Evolutionary conservation across 2,888 invertebrate species (phyloP).

Genomic region (Sinohyriopsis cumingii): DNA sequence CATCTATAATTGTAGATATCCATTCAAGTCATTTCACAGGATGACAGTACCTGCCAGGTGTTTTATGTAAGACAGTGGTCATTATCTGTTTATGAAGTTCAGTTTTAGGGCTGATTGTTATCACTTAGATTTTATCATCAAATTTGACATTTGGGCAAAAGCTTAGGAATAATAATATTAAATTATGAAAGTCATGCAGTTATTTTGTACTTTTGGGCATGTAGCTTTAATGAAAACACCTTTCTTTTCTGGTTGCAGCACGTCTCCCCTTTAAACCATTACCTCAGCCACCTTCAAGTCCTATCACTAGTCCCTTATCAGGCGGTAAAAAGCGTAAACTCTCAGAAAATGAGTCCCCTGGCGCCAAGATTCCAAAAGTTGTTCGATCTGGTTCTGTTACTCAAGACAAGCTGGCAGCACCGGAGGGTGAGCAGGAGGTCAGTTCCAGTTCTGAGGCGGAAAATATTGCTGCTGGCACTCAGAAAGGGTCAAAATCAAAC

Average conservation of each 20-base stretch:
- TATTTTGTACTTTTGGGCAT: too few species aligned
- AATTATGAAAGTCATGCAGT: background rate
- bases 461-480: conserved; percentile 11
- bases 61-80: too few species aligned
- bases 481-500: conserved; percentile 38
- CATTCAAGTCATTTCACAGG: too few species aligned
- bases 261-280: conserved; percentile 47
- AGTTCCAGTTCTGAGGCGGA: conserved; percentile 65
- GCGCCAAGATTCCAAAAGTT: conserved; percentile 45
- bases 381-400: conserved; percentile 8
- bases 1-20: too few species aligned
- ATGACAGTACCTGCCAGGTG: too few species aligned
- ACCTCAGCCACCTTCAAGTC: conserved; percentile 25
- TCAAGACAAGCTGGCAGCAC: conserved; percentile 6
- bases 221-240: background rate
- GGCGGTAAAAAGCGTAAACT: conserved; percentile 47
- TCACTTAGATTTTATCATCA: too few species aligned
- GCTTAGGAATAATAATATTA: too few species aligned
- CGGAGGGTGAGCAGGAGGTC: conserved; percentile 58
- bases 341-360: conserved; percentile 47
- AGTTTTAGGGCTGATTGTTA: too few species aligned
- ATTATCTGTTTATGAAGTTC: too few species aligned
- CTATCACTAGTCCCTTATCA: conserved; percentile 28
- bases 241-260: conserved; percentile 22
- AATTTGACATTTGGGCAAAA: too few species aligned